Evolutionary conservation across 2,888 invertebrate genomes (phyloP), one percentile per base, ranked within the genome.

Genomic region (Chirona hameri): DNA sequence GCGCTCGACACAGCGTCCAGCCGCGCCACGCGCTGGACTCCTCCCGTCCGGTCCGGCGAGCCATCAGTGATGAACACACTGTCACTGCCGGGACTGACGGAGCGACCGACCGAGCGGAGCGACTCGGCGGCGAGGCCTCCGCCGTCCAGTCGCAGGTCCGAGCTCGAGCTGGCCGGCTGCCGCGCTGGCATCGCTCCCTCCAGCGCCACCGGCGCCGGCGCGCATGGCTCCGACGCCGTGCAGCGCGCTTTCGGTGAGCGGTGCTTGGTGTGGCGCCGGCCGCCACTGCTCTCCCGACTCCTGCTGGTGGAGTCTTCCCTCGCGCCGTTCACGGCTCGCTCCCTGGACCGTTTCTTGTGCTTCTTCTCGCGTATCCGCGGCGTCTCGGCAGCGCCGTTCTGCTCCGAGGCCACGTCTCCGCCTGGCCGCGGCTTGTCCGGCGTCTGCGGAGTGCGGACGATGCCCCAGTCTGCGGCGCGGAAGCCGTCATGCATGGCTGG

Each of bases 51-150:
- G 39, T 76, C 76, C 24, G 39, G 76, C 39, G 46, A 94, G 89
- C 84, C 83, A 15, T 83, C 84, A 2, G 82, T 52, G 55, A 95
- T 95, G 89, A 96, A 96, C 48, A 96, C 95, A 83, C 94, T 95
- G 88, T 96, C 95, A 85, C 95, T 95, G 46, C 96, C 95, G 7
- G 95, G 95, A 86, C 95, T 95, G 72, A 94, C 95, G n/a, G 95
- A 95, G 81, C 95, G 91, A 86, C 95, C 95, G 72, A 94, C 95
- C n/a, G 95, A 95, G 81, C 95, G 91, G 82, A 96, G 89, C 0
- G 95, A 95, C 89, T 96, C 96, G 80, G 94, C 94, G 86, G 95
- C 95, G 10, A 39, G 76, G 39, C 39, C 76, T 12, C 76, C 65
- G 65, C 10, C 10, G 10, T 65, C 82, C 60, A n/a, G n/a, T 10